phyloP scores from a whole-genome alignment of 2,113 vertebrate species.

The Bettongia penicillata region DNA sequence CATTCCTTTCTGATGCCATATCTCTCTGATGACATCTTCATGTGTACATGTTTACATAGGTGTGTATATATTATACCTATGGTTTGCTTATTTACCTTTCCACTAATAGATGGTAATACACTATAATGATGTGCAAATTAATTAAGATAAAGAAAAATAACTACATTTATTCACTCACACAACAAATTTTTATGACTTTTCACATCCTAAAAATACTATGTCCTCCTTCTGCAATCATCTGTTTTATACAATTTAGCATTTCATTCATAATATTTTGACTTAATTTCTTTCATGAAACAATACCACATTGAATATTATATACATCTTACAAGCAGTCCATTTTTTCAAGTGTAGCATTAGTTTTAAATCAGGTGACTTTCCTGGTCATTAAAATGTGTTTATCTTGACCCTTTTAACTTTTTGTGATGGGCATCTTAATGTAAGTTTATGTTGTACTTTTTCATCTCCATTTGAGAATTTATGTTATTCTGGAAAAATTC shows the following conservation, averaged over 20 bases:
- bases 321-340: not conserved
- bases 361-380: not conserved
- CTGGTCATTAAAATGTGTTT: not conserved
- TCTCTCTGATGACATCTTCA: not conserved
- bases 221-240: not conserved
- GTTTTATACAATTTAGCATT: not conserved
- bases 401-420: not conserved
- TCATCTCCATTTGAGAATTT: not conserved
- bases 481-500: not conserved
- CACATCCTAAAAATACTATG: not conserved
- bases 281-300: not conserved
- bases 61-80: not conserved
- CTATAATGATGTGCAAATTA: not conserved
- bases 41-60: not conserved
- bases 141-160: not conserved
- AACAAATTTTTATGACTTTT: not conserved
- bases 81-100: not conserved
- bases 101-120: not conserved
- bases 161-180: not conserved
- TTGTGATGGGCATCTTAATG: not conserved
- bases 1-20: not conserved
- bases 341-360: not conserved
- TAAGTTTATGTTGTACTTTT: not conserved
- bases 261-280: not conserved
- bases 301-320: not conserved